These are phyloP conservation scores for Pseudomyrmex cubaensis DNA, from an alignment of 1,140 invertebrate genomes.

Conservation along the genomic window DNA sequence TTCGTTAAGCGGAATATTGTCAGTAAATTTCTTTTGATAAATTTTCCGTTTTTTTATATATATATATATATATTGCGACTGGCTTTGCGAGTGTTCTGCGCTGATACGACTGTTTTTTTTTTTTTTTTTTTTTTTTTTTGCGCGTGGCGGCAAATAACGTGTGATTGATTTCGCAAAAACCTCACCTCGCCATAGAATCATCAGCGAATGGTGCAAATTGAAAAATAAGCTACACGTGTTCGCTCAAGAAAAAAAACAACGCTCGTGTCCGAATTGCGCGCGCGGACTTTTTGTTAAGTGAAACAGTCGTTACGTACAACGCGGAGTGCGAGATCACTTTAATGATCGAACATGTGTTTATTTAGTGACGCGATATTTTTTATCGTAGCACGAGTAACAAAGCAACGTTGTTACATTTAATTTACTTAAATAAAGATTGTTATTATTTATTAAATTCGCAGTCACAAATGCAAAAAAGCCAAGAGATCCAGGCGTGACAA, in stretches of 20 bases:
- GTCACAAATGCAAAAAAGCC: too few species aligned
- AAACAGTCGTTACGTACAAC: not conserved
- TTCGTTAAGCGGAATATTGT: slow-evolving; percentile 8
- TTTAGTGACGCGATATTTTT: not conserved
- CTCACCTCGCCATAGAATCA: slow-evolving; percentile 62
- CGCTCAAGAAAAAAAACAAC: slow-evolving; percentile 25
- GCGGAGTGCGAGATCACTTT: not conserved
- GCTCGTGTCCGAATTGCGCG: not conserved
- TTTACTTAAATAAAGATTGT: too few species aligned
- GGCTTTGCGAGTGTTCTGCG: slow-evolving; percentile 71
- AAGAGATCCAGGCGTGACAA: too few species aligned
- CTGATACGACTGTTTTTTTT: slow-evolving; percentile 78
- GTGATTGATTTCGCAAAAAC: slow-evolving; percentile 83
- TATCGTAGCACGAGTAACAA: not conserved
- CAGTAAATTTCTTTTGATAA: slow-evolving; percentile 68
- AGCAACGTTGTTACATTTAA: too few species aligned
- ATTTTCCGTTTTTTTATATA: slow-evolving; percentile 74
- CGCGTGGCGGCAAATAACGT: slow-evolving; percentile 77
- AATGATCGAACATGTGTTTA: not conserved
- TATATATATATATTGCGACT: not conserved
- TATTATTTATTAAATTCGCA: too few species aligned
- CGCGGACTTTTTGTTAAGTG: not conserved
- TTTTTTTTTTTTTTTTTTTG: too few species aligned
- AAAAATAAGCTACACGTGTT: slow-evolving; percentile 82
- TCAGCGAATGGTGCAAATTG: slow-evolving; percentile 75